Base-by-base conservation (phyloP, 2,888 invertebrate genomes). In the Netelia melanura region DNA sequence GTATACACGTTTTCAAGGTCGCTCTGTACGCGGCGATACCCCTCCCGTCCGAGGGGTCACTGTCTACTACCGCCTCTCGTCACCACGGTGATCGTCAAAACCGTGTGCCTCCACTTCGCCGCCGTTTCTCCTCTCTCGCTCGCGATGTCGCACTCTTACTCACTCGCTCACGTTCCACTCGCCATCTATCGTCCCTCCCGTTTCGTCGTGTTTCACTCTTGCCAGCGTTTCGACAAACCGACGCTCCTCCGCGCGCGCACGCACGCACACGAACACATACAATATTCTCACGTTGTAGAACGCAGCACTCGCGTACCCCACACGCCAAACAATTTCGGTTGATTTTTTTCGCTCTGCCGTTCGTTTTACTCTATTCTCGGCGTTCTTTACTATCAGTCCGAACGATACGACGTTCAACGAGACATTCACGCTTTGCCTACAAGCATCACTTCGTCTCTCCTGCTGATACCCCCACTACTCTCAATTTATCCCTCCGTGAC, bases 1-100 rank as follows among this genome's bases (percentile, higher is more conserved):
- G 88, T 88, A 88, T 88, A 88, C 88, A 74, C 85, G 86, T 84
- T 88, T 87, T 87, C 88, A 88, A 88, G 88, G 87, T 88, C 87
- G 86, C 87, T 85, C 67, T 81, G 78, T 85, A 58, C 79, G 82
- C 85, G 86, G 85, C 85, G 86, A 86, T 87, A 86, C 86, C 87
- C 86, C 88, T 86, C 84, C 88, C 88, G 87, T 65, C 84, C 79
- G 83, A 83, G 85, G 85, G 85, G 85, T 77, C 85, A 81, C 86
- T 86, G 84, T 85, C 85, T 81, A 85, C 81, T 77, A 78, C 84
- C 82, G 74, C 72, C 75, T 72, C 65, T 85, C 80, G 84, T 81
- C 83, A 77, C 83, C 82, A 86, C 83, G 85, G 81, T 84, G 81
- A 84, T 87, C 84, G 77, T 84, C 81, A 64, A 80, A 76, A 79